A percentile compares a stretch with the other conserved stretches of the same genome.
Conservation (phyloP, 2,888 invertebrate genomes). For the Yponomeuta plumbellus region DNA sequence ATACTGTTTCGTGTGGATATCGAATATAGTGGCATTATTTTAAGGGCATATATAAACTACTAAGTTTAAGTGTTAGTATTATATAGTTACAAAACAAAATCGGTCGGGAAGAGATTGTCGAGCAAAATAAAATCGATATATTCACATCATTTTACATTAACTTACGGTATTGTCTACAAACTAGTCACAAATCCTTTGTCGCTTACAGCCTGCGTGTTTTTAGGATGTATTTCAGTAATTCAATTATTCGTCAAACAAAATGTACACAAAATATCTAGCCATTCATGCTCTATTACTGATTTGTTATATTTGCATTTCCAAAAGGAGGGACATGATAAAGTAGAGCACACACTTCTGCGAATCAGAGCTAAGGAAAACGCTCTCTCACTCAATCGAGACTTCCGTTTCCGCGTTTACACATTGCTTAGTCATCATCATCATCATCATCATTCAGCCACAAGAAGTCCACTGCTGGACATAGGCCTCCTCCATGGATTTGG, state of each 20-base stretch:
- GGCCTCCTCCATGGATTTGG: too few relatives aligned
- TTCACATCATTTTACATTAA: conserved; percentile 65
- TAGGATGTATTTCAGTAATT: conserved; percentile 34
- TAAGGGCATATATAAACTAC: conserved; percentile 7
- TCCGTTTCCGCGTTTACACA: not conserved
- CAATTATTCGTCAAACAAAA: not conserved
- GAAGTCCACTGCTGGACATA: too few relatives aligned
- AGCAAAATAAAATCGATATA: conserved; percentile 35
- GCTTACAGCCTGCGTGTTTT: conserved; percentile 65
- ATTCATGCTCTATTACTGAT: not conserved
- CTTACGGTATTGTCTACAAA: conserved; percentile 44
- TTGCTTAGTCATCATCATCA: not conserved
- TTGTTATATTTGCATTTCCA: not conserved
- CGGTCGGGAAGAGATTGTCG: conserved; percentile 25
- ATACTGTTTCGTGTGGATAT: conserved; percentile 29
- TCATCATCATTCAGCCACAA: too few relatives aligned
- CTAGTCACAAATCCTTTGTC: conserved; percentile 74
- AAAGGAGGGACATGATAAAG: not conserved
- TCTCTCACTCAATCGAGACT: not conserved
- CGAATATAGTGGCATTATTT: not conserved
- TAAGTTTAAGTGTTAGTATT: conserved; percentile 15
- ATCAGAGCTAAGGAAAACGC: not conserved
- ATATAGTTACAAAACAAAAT: not conserved
- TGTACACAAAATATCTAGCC: not conserved
- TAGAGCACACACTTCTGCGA: not conserved